Evolutionary conservation across 2,888 invertebrate genomes (phyloP), one percentile per base, ranked within the genome.

Genomic region (Melinaea menophilus): DNA sequence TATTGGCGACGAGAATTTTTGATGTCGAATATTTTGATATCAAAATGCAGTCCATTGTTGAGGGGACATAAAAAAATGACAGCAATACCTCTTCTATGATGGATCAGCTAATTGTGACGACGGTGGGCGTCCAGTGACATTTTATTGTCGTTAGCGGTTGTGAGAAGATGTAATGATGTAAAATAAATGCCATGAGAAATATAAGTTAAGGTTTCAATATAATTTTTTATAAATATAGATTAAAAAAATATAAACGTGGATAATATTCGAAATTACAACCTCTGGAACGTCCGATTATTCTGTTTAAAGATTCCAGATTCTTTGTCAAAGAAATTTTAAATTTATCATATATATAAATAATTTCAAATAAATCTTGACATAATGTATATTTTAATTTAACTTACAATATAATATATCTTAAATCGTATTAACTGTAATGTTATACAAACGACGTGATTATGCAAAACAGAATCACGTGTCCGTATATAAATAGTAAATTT

Each of bases 381-480:
- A 22, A 22, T 22, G 22, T 22, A 22, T 22, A 22, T 22, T 22
- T 22, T 22, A 22, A 22, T 22, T 22, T 22, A 22, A 22, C 0
- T 22, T 22, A 1, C 22, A 22, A 22, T 22, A 22, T 22, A 22
- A 22, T 22, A 22, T 22, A 22, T 22, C 22, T 22, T 22, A 22
- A 22, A 22, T 22, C 22, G 22, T 22, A 22, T 22, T 22, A 22
- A 22, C 22, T 22, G 22, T 22, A 22, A 69, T 55, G 63, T 55
- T 59, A 72, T 77, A 80, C 75, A 74, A 78, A 80, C 79, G 75
- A 75, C 68, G 71, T 74, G 79, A 85, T 87, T 89, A 89, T 88
- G 88, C 81, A 84, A 88, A 89, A 86, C 65, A 75, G 64, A 71
- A 77, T 82, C 85, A 85, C 87, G 87, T 86, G 86, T 80, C 78